phyloP scores from a whole-genome alignment of 35 echinoderm and acorn worm species.

The Patiria miniata region DNA sequence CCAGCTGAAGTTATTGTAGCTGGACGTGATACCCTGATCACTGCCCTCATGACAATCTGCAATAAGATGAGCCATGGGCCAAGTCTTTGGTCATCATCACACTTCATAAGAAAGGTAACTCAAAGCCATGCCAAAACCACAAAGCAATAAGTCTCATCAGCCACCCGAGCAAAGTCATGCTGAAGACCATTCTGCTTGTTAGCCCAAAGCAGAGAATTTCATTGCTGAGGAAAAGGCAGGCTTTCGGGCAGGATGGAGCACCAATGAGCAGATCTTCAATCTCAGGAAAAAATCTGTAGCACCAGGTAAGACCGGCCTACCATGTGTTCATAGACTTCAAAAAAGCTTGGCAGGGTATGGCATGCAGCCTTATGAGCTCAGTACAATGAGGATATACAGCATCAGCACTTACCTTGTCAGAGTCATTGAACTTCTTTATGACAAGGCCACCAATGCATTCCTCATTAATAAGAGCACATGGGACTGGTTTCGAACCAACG shows the following conservation, averaged over 20 bases:
- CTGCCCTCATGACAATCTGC: constrained; percentile 33
- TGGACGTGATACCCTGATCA: constrained; percentile 30
- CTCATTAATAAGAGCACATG: background rate
- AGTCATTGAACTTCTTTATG: constrained; percentile 22
- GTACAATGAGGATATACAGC: constrained; percentile 24
- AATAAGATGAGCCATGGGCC: constrained; percentile 66
- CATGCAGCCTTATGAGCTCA: constrained; percentile 25
- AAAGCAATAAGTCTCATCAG: constrained; percentile 35
- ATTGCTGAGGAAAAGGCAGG: constrained; percentile 55
- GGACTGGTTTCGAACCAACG: too few species aligned
- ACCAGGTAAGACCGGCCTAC: background rate
- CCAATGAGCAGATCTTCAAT: constrained; percentile 67
- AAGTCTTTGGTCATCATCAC: constrained; percentile 54
- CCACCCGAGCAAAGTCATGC: constrained; percentile 55
- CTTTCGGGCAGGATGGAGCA: constrained; percentile 30
- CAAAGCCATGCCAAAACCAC: constrained; percentile 60
- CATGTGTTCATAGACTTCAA: constrained; percentile 42
- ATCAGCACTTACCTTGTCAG: background rate
- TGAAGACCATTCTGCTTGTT: constrained; percentile 43
- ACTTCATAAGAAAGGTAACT: constrained; percentile 67
- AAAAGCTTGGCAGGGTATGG: constrained; percentile 32
- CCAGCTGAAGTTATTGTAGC: constrained; percentile 46
- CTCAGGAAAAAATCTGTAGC: background rate
- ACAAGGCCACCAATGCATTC: constrained; percentile 47
- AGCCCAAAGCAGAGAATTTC: constrained; percentile 57